Evolutionary conservation across 2,888 invertebrate species (phyloP), one percentile per base, ranked within the genome.

Genomic region (Lithophane leautieri): DNA sequence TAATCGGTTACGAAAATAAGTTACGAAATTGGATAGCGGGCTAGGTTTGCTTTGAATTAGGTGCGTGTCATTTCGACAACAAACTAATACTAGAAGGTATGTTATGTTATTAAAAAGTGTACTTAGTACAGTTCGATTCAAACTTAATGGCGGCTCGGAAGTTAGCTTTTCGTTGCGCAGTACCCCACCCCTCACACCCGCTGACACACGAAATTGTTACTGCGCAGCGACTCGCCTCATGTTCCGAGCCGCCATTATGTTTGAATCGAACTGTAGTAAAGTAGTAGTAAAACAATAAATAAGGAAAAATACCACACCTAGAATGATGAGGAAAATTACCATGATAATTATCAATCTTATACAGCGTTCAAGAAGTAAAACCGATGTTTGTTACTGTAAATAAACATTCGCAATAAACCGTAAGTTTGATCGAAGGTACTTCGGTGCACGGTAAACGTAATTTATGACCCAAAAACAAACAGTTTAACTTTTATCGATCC

Each of bases 381-480:
- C 44, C 50, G 34, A 81, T 50, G 44, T 66, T 28, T 34, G 58
- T 56, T 72, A 34, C 62, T 54, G 6, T 28, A 58, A 42, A 76
- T 47, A 75, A 8, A 50, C 22, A 42, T 50, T 50, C 50, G 22
- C 22, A 50, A 22, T 50, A 50, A 62, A 74, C 70, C n/a, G 22
- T 50, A 65, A 56, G 63, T 63, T 56, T 25, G 22, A 73, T 63
- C 56, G 60, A 70, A 73, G 25, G 47, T 60, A 14, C 44, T 22
- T 34, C 16, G n/a, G 8, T n/a, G n/a, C 73, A 65, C 68, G 50
- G 40, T 40, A 56, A 52, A 70, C 58, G 40, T 54, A 44, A 66
- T 73, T 81, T 81, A 82, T 44, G 58, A 61, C 61, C 44, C 52
- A 74, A 67, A 73, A 69, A 73, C 71, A 68, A 76, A 81, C 73